Percentiles rank a stretch among this genome's conserved stretches.
Evolutionary conservation across 1,140 invertebrate species (phyloP).

Genomic region (Camponotus vicinus): DNA sequence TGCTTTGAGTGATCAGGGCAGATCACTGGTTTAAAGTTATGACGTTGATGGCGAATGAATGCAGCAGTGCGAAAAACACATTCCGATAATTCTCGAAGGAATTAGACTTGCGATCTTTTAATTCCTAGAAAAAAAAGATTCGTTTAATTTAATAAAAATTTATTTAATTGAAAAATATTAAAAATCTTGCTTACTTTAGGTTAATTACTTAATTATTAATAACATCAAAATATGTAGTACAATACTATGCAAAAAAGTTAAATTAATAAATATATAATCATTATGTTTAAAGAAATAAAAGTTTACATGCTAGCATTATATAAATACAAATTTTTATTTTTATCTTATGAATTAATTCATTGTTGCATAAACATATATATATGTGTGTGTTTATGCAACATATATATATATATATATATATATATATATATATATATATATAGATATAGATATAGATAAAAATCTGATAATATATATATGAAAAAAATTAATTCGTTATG

Average conservation of each 20-base stretch:
- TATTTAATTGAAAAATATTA: conserved; percentile 8
- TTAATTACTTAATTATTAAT: conserved; percentile 10
- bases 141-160: neutral
- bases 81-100: conserved; percentile 3
- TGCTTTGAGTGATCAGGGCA: neutral
- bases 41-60: neutral
- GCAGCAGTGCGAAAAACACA: conserved; percentile 16
- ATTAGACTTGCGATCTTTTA: neutral
- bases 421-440: no score
- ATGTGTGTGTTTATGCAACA: neutral
- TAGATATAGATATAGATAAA: neutral
- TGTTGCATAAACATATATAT: neutral
- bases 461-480: neutral
- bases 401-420: no score
- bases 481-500: neutral
- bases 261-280: neutral
- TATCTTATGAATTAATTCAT: neutral
- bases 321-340: no score
- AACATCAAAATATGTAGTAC: neutral
- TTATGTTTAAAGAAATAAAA: neutral
- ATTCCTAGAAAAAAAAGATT: conserved; percentile 18
- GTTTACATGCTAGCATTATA: neutral
- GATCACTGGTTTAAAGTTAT: conserved; percentile 2
- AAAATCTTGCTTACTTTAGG: neutral
- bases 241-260: neutral